These are phyloP conservation scores for Acleris holmiana DNA, from an alignment of 2,888 invertebrate species.

Conservation along the genomic window DNA sequence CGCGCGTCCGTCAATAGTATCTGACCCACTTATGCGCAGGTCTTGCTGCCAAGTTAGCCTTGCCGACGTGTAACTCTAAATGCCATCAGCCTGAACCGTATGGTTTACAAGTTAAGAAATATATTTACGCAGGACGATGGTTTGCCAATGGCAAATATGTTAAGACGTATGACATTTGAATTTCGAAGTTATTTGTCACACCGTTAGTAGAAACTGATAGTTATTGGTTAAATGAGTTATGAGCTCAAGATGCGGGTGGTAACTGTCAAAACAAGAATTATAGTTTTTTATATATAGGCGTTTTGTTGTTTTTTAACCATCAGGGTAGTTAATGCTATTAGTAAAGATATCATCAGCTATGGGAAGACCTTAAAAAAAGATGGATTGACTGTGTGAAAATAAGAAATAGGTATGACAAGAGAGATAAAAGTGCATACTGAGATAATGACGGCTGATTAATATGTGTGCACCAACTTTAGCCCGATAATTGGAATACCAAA, in stretches of 20 bases:
- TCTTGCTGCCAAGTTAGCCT: slow-evolving; percentile 30
- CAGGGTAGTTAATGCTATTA: too few relatives aligned
- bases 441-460: too few relatives aligned
- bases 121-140: slow-evolving; percentile 7
- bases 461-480: too few relatives aligned
- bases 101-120: slow-evolving; percentile 3
- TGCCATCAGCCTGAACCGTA: slow-evolving; percentile 9
- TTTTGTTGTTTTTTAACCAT: not conserved
- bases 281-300: not conserved
- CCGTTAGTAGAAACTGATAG: slow-evolving; percentile 26
- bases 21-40: slow-evolving; percentile 56
- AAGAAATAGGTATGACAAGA: too few relatives aligned
- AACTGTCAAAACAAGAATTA: not conserved
- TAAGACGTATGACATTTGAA: slow-evolving; percentile 13
- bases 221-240: slow-evolving; percentile 20
- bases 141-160: slow-evolving; percentile 18
- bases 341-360: too few relatives aligned
- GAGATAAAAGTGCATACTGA: too few relatives aligned
- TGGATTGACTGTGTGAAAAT: too few relatives aligned
- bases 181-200: slow-evolving; percentile 13
- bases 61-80: slow-evolving; percentile 20
- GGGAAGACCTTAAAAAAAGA: too few relatives aligned
- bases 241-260: slow-evolving; percentile 10
- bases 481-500: too few relatives aligned
- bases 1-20: slow-evolving; percentile 54